phyloP scores from a whole-genome alignment of 2,113 vertebrate species.

The Microcebus jonahi region DNA sequence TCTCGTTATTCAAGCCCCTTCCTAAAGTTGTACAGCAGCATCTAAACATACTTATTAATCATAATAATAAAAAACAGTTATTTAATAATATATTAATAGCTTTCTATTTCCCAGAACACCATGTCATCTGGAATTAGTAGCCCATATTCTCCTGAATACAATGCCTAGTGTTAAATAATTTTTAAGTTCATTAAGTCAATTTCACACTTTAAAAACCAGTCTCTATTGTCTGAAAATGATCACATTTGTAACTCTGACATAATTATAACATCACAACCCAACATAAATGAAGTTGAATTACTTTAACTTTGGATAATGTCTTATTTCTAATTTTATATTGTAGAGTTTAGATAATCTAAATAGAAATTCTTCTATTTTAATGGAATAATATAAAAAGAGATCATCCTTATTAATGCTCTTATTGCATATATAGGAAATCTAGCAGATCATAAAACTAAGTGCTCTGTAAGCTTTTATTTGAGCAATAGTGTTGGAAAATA shows the following conservation, averaged over 20 bases:
- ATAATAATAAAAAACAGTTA: background rate
- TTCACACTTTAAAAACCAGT: background rate
- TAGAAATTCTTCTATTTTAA: background rate
- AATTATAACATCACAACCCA: background rate
- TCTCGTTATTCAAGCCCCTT: background rate
- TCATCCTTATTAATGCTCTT: background rate
- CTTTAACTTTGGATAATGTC: background rate
- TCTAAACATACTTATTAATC: too few species aligned
- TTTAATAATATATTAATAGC: background rate
- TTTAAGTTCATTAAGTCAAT: background rate
- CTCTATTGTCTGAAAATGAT: background rate
- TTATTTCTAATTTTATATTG: background rate
- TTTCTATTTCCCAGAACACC: background rate
- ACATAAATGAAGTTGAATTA: background rate
- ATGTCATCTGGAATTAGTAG: background rate
- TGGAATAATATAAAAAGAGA: background rate
- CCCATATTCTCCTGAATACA: background rate
- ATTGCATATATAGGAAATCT: background rate
- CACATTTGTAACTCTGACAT: background rate
- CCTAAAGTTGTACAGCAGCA: background rate
- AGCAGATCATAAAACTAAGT: background rate
- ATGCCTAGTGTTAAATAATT: background rate
- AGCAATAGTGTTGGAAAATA: background rate
- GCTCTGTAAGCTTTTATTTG: background rate
- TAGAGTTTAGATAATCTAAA: background rate